Evolutionary conservation across 2,888 invertebrate genomes (phyloP).

Genomic region (Diogma glabrata): DNA sequence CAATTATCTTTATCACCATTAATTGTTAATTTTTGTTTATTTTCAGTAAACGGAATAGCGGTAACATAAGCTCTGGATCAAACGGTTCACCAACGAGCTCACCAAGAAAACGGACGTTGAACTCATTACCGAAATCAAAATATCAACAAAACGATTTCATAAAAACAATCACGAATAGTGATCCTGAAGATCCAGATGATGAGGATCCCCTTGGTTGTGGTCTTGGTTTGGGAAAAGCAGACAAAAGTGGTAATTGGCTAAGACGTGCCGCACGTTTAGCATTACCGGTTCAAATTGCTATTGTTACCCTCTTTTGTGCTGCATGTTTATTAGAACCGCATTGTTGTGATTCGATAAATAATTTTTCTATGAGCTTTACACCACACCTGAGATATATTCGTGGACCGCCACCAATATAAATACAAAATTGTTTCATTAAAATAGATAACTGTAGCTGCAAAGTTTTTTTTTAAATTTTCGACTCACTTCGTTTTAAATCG

Average conservation of each 20-base stretch:
- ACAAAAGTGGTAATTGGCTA: constrained; percentile 38
- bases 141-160: not conserved
- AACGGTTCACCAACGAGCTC: too few species aligned
- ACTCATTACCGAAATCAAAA: too few species aligned
- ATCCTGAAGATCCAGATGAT: constrained; percentile 22
- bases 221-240: constrained; percentile 19
- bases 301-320: constrained; percentile 56
- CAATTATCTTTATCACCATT: too few species aligned
- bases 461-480: not conserved
- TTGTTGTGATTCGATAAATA: constrained; percentile 64
- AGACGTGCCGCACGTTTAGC: constrained; percentile 58
- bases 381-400: constrained; percentile 64
- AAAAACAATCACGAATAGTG: not conserved
- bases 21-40: too few species aligned
- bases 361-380: constrained; percentile 55
- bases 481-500: not conserved
- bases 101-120: too few species aligned
- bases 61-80: too few species aligned
- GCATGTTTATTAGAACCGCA: constrained; percentile 60
- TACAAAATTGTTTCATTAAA: too few species aligned
- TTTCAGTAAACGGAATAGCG: too few species aligned
- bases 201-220: constrained; percentile 16
- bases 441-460: constrained; percentile 10
- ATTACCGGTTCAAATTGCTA: constrained; percentile 56
- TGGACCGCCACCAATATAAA: constrained; percentile 64